These are phyloP conservation scores for Megastigmus dorsalis DNA, from an alignment of 2,888 invertebrate genomes.

Conservation along the genomic window DNA sequence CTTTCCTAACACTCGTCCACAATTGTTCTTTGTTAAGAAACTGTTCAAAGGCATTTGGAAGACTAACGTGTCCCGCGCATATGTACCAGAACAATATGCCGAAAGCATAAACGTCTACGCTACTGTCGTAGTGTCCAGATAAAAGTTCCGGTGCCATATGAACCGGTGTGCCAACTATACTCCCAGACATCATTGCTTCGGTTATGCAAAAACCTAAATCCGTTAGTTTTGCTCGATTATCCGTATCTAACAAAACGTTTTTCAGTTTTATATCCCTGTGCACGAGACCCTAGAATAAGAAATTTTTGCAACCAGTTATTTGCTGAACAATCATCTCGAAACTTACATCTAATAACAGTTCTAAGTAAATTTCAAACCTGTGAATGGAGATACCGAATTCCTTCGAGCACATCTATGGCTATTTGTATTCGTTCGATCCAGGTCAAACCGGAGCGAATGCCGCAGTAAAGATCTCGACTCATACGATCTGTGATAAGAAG, in stretches of 20 bases:
- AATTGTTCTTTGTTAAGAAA: constrained; percentile 91
- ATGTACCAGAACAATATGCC: constrained; percentile 94
- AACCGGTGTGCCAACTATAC: constrained; percentile 90
- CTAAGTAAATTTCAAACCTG: constrained; percentile 75
- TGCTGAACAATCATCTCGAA: background rate
- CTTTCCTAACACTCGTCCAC: constrained; percentile 89
- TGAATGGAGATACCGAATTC: constrained; percentile 91
- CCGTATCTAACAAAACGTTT: constrained; percentile 87
- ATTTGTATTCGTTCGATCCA: constrained; percentile 82
- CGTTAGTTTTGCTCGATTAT: constrained; percentile 86
- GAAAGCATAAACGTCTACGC: constrained; percentile 93
- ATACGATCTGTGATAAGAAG: constrained; percentile 87
- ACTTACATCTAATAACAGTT: background rate
- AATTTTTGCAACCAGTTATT: no score
- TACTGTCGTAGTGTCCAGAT: constrained; percentile 86
- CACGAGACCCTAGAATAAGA: constrained; percentile 79
- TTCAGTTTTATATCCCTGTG: constrained; percentile 93
- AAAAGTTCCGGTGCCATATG: constrained; percentile 95
- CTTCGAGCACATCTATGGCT: constrained; percentile 89
- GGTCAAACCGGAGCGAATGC: constrained; percentile 80
- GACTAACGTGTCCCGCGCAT: constrained; percentile 86
- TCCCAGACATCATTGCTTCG: constrained; percentile 92
- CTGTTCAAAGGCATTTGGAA: constrained; percentile 87
- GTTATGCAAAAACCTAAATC: constrained; percentile 94
- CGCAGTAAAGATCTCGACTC: constrained; percentile 86